Base-by-base conservation (phyloP, 2,797 vertebrate genomes). In the Gila robusta region DNA sequence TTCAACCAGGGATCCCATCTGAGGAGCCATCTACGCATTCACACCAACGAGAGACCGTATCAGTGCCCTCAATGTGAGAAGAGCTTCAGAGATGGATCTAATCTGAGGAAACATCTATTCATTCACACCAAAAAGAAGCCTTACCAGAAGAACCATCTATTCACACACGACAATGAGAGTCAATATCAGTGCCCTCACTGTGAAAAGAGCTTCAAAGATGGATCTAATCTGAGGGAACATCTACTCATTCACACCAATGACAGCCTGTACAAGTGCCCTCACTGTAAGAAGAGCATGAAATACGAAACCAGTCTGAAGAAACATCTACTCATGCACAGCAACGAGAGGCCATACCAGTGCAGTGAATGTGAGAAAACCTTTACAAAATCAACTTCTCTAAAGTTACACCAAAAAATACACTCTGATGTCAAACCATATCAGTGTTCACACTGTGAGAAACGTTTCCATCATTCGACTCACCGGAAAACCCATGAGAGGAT, bases 391-490 rank as follows among this genome's bases (percentile, higher is more conserved):
- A 66, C 23, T 8, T 17, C 26, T 23, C 79, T 89, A 6, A 71
- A 77, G 21, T 44, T 28, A 7, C 88, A 89, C 11, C 26, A 87
- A 73, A 82, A 49, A 10, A n/a, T 70, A 4, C 88, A 87, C 74
- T 73, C 79, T 0, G 85, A 56, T 0, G 79, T 67, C 26, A 84
- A 82, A 77, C 86, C 62, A 3, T 82, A 52, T 81, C 74, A 83
- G 69, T 87, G 88, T 77, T 87, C 86, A 4, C 59, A 85, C 74
- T 89, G 88, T 47, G 83, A 77, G 14, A 87, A 89, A 79, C 44
- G 59, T 47, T 89, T 87, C 49, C 49, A 39, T 41, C 0, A 73
- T 73, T 47, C 41, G 0, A 2, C 0, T 28, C 67, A 87, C 59
- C 2, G 79, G 32, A 81, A 82, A 28, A 47, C 35, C 41, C 88